phyloP scores from a whole-genome alignment of 2,888 invertebrate species.

The Megaustenia siamemsis region DNA sequence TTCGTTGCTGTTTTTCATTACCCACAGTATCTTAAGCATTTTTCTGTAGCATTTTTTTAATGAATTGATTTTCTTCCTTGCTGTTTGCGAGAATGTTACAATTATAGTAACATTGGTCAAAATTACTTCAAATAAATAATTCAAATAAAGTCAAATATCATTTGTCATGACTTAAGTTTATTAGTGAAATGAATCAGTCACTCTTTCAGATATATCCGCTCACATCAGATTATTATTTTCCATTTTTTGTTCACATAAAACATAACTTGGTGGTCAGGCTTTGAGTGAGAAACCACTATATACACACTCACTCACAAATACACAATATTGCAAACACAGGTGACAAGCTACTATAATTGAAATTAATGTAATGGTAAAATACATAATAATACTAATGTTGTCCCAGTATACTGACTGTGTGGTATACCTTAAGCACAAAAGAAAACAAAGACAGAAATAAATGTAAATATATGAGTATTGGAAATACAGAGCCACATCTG shows the following conservation, averaged over 20 bases:
- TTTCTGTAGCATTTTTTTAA: too few species aligned
- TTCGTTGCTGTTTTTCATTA: too few species aligned
- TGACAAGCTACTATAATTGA: background rate
- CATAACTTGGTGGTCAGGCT: background rate
- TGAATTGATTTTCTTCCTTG: too few species aligned
- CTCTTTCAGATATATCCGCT: background rate
- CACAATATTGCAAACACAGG: slow-evolving; percentile 23
- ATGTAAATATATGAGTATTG: too few species aligned
- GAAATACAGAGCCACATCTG: too few species aligned
- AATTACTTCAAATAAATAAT: too few species aligned
- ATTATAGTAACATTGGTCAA: too few species aligned
- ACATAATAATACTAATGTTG: background rate
- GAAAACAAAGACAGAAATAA: slow-evolving; percentile 18
- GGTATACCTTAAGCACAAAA: slow-evolving; percentile 3
- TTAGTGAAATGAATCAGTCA: slow-evolving; percentile 40
- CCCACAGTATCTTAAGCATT: too few species aligned
- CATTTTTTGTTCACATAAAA: slow-evolving; percentile 1
- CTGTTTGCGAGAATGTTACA: too few species aligned
- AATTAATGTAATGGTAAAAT: background rate
- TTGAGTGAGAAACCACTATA: background rate
- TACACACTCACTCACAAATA: too few species aligned
- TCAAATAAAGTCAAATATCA: too few species aligned
- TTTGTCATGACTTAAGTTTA: slow-evolving; percentile 42
- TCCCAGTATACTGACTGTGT: background rate
- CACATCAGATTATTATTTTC: background rate